phyloP scores from a whole-genome alignment of 2,113 vertebrate species.

The Tragelaphus strepsiceros region DNA sequence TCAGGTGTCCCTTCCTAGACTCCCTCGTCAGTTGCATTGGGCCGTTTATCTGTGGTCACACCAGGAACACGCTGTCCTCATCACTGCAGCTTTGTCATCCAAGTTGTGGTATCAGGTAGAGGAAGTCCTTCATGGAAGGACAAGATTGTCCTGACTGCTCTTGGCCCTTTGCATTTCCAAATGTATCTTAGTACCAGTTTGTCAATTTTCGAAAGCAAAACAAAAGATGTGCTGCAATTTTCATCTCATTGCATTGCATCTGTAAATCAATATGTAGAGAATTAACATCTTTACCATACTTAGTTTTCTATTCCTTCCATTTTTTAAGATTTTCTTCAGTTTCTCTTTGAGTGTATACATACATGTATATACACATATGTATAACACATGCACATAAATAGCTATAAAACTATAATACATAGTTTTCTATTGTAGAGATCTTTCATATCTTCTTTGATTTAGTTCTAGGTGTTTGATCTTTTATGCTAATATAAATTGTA shows the following conservation, averaged over 20 bases:
- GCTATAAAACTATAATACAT: neutral
- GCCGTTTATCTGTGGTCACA: accelerated
- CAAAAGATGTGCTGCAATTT: neutral
- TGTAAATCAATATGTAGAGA: neutral
- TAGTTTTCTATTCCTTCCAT: neutral
- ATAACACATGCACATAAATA: neutral
- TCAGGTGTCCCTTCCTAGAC: neutral
- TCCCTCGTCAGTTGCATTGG: neutral
- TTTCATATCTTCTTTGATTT: neutral
- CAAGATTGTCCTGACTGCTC: neutral
- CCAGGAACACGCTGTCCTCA: neutral
- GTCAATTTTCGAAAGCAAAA: neutral
- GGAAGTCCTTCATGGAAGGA: no score
- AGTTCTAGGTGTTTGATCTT: neutral
- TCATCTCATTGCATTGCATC: neutral
- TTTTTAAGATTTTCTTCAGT: neutral
- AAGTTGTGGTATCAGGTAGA: neutral
- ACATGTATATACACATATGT: neutral
- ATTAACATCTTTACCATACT: neutral
- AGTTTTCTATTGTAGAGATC: neutral
- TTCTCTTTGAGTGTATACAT: neutral
- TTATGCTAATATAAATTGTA: neutral
- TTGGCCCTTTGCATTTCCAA: neutral
- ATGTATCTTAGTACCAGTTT: neutral
- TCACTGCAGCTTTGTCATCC: neutral